phyloP scores from a whole-genome alignment of 2,797 vertebrate species.

The Chaenodraco wilsoni region DNA sequence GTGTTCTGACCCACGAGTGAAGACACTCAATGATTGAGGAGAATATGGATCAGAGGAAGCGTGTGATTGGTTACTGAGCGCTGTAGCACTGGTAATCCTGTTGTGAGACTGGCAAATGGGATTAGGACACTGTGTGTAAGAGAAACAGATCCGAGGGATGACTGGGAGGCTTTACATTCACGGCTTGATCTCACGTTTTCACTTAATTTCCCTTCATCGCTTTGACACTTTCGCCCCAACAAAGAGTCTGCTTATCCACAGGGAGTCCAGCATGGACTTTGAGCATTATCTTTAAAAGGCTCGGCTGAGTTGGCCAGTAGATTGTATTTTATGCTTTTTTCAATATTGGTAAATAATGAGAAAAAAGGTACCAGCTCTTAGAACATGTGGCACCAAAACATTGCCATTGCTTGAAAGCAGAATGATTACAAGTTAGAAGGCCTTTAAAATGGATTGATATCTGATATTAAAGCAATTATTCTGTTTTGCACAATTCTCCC shows the following conservation, averaged over 20 bases:
- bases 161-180: conserved; percentile 55
- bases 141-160: conserved; percentile 63
- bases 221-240: conserved; percentile 41
- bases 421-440: not conserved
- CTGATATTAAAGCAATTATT: not conserved
- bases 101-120: conserved; percentile 82
- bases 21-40: conserved; percentile 58
- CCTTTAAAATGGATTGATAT: conserved; percentile 28
- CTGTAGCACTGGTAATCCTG: conserved; percentile 79
- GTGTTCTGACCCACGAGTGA: conserved; percentile 30
- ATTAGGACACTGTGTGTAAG: conserved; percentile 77
- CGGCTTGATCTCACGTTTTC: conserved; percentile 63
- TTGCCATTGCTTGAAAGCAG: conserved; percentile 23
- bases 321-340: conserved; percentile 18
- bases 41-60: conserved; percentile 71
- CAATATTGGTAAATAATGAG: conserved; percentile 34
- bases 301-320: conserved; percentile 12
- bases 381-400: conserved; percentile 27
- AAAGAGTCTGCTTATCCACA: conserved; percentile 18
- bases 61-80: conserved; percentile 75
- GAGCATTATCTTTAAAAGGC: conserved; percentile 9
- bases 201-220: conserved; percentile 61
- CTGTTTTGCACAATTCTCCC: not conserved
- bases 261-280: conserved; percentile 24
- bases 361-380: conserved; percentile 7